These are phyloP conservation scores for Trialeurodes vaporariorum DNA, from an alignment of 1,140 invertebrate species.

Conservation along the genomic window DNA sequence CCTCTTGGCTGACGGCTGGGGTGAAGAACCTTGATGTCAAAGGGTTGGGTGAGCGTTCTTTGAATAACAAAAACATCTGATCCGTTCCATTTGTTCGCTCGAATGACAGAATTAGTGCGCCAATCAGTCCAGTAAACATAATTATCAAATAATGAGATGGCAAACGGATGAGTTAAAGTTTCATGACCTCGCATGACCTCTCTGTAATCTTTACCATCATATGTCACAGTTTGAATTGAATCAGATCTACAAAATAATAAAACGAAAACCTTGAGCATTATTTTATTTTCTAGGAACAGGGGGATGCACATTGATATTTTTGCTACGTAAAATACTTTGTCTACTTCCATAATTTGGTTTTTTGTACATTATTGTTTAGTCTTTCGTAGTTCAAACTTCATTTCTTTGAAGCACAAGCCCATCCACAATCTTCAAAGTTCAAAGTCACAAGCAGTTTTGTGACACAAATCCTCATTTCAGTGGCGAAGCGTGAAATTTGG, in stretches of 20 bases:
- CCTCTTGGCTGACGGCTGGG: slow-evolving; percentile 44
- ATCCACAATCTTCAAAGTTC: no score
- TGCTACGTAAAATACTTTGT: neutral
- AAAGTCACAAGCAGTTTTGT: no score
- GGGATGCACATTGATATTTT: neutral
- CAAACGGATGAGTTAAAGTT: slow-evolving; percentile 49
- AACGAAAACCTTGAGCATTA: slow-evolving; percentile 4
- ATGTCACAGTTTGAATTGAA: slow-evolving; percentile 65
- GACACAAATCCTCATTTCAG: no score
- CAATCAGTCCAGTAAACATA: slow-evolving; percentile 58
- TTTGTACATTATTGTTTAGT: no score
- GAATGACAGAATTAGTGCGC: slow-evolving; percentile 48
- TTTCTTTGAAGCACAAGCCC: no score
- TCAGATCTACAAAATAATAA: slow-evolving; percentile 47
- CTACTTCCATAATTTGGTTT: neutral
- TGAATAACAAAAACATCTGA: slow-evolving; percentile 44
- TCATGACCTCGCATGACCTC: slow-evolving; percentile 42
- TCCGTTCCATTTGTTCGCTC: slow-evolving; percentile 54
- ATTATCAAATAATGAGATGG: slow-evolving; percentile 48
- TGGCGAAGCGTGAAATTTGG: no score
- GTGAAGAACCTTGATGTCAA: slow-evolving; percentile 54
- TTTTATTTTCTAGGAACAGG: neutral
- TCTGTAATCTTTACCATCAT: slow-evolving; percentile 41
- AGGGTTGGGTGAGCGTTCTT: slow-evolving; percentile 48
- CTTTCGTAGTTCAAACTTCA: no score